phyloP scores from a whole-genome alignment of 2,113 vertebrate genomes.

The Macrotus californicus region DNA sequence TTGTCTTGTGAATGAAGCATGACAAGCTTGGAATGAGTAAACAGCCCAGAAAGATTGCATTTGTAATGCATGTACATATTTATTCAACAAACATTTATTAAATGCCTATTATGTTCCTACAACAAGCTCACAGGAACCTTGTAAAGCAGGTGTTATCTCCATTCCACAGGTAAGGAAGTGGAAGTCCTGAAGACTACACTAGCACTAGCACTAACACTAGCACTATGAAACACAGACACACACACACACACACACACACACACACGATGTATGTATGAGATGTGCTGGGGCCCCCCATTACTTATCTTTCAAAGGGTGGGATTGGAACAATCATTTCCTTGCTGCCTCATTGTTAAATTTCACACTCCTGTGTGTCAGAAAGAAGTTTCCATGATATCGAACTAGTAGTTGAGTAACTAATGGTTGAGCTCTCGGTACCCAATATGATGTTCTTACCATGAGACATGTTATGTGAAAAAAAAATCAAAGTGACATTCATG shows the following conservation, averaged over 20 bases:
- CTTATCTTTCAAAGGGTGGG: background rate
- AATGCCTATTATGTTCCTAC: background rate
- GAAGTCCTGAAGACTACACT: background rate
- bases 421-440: background rate
- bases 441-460: background rate
- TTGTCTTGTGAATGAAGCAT: background rate
- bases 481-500: background rate
- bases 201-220: background rate
- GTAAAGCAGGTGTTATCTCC: background rate
- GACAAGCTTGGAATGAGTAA: background rate
- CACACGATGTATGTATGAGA: background rate
- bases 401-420: background rate
- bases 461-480: background rate
- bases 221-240: background rate
- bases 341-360: background rate
- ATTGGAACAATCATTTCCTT: background rate
- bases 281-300: background rate
- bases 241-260: background rate
- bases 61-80: background rate
- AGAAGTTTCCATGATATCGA: background rate
- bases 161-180: background rate
- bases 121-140: background rate
- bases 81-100: background rate
- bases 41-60: background rate
- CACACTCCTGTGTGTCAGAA: background rate